Evolutionary conservation across 2,113 vertebrate species (phyloP), one percentile per base, ranked within the genome.

Genomic region (Gambusia holbrooki): DNA sequence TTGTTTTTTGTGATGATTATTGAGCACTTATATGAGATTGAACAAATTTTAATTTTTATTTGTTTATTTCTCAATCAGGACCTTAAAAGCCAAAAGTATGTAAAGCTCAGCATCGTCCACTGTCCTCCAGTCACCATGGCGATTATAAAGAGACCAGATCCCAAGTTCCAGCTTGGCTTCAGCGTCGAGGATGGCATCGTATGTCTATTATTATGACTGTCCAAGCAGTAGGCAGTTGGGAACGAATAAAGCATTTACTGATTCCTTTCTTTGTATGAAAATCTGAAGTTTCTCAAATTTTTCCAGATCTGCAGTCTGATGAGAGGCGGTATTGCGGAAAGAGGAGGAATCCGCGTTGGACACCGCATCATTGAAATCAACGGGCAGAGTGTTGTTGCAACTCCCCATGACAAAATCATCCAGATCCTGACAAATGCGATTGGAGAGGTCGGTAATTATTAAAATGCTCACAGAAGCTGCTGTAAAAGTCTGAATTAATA

Each of bases 341-440:
- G 96, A 6, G 98, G 98, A 0, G 98, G 98, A 9, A 95, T 99
- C 74, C 95, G 98, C 0, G 98, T 99, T 11, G 98, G 98, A 0
- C 98, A 99, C 82, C 96, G 97, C 74, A 99, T 99, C 92, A 98
- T 99, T 0, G 98, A 99, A 92, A 97, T 99, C 93, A 99, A 99
- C 0, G 97, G 96, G 48, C 97, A 98, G 86, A 99, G 98, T 0
- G 97, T 99, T 58, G 98, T 99, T 67, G 98, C 98, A 79, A 97
- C 94, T 0, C 87, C 96, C 0, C 98, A 99, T 0, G 95, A 96
- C 3, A 98, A 97, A 68, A 97, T 99, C 90, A 97, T 99, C 76
- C 94, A 97, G 87, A 95, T 96, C 61, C 95, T 99, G 30, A 95
- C 95, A 0, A 95, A 96, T 77, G 97, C 97, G 0, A 94, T 96